phyloP scores from a whole-genome alignment of 1,140 invertebrate genomes.

The Macrotrachela quadricornifera region DNA sequence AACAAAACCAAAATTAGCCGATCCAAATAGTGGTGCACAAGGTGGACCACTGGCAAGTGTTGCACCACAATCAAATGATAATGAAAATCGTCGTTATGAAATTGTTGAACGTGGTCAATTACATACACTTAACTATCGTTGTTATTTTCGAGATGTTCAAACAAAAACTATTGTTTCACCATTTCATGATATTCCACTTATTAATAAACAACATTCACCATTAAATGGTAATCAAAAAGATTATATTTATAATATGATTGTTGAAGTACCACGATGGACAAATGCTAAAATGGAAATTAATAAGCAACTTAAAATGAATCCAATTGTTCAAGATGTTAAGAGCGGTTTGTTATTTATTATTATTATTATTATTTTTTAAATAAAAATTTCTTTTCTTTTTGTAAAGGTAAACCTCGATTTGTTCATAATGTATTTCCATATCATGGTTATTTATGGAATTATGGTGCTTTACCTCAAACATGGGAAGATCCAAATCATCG shows the following conservation, averaged over 20 bases:
- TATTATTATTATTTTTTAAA: too few species aligned
- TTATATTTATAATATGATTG: constrained; percentile 64
- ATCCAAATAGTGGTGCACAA: too few species aligned
- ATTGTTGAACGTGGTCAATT: constrained; percentile 4
- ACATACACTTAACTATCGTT: background rate
- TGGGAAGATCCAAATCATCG: constrained; percentile 88
- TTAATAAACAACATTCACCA: constrained; percentile 37
- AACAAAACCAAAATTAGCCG: too few species aligned
- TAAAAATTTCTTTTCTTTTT: too few species aligned
- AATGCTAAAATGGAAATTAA: constrained; percentile 90
- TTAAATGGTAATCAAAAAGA: too few species aligned
- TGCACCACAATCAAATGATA: too few species aligned
- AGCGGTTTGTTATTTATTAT: constrained; percentile 28
- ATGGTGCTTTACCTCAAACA: constrained; percentile 88
- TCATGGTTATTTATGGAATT: constrained; percentile 99
- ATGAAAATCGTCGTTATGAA: background rate
- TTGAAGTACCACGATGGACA: constrained; percentile 93
- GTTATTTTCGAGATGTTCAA: constrained; percentile 2
- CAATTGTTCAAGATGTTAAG: constrained; percentile 95
- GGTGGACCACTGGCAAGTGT: too few species aligned
- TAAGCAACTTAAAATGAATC: constrained; percentile 69
- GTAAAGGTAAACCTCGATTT: constrained; percentile 64
- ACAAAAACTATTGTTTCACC: constrained; percentile 62
- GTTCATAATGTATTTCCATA: constrained; percentile 94
- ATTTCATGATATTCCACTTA: constrained; percentile 88